Evolutionary conservation across 2,888 invertebrate species (phyloP).

Genomic region (Dasysyrphus albostriatus): DNA sequence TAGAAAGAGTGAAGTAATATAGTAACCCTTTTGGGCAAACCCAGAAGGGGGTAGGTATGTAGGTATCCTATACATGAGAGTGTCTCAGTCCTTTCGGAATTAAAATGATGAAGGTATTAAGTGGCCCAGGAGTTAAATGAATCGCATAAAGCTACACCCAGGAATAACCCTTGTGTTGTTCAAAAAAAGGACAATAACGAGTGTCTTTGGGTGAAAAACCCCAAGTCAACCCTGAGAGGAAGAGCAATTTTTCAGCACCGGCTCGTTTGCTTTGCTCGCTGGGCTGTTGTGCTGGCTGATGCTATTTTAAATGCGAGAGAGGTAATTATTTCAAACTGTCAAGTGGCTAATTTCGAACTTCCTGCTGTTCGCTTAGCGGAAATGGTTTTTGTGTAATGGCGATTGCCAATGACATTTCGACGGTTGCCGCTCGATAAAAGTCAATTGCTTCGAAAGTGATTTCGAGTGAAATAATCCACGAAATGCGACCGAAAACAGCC

Average conservation of each 20-base stretch:
- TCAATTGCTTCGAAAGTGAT: slow-evolving; percentile 76
- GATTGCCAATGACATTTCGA: slow-evolving; percentile 74
- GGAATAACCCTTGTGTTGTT: slow-evolving; percentile 18
- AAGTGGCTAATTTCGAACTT: slow-evolving; percentile 76
- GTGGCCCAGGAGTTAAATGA: slow-evolving; percentile 76
- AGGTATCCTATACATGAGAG: background rate
- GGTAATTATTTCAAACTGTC: slow-evolving; percentile 76
- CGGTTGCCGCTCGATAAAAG: slow-evolving; percentile 76
- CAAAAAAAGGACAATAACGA: slow-evolving; percentile 47
- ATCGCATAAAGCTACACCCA: slow-evolving; percentile 75
- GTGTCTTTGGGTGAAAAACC: slow-evolving; percentile 44
- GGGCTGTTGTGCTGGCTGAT: background rate
- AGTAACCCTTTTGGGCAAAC: slow-evolving; percentile 59
- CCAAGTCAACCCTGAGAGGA: slow-evolving; percentile 50
- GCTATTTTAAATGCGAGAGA: slow-evolving; percentile 28
- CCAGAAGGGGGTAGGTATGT: background rate
- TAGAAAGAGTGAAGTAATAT: slow-evolving; percentile 1
- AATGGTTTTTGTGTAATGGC: slow-evolving; percentile 72
- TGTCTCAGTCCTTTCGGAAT: slow-evolving; percentile 65
- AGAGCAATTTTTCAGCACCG: slow-evolving; percentile 62
- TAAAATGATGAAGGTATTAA: slow-evolving; percentile 76
- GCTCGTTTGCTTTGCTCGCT: background rate
- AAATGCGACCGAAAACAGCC: slow-evolving; percentile 76
- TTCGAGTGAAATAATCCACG: slow-evolving; percentile 76
- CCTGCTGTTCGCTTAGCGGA: slow-evolving; percentile 72